Percentiles rank a stretch among this genome's conserved stretches.
These are phyloP conservation scores for Anodontia alba DNA, from an alignment of 2,888 invertebrate species.

Conservation along the genomic window DNA sequence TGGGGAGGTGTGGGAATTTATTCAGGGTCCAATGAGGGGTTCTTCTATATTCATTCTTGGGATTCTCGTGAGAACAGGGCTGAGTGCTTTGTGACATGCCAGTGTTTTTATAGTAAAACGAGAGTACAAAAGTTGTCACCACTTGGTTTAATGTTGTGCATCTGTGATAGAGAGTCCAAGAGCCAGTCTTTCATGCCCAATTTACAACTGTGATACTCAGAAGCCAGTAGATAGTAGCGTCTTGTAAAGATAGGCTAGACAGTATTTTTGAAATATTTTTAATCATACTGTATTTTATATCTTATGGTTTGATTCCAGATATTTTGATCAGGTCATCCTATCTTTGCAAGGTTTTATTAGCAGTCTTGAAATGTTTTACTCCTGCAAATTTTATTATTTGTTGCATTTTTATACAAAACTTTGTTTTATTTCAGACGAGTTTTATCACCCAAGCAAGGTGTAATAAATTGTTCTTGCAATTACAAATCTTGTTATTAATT, in stretches of 20 bases:
- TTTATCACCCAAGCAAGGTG: conserved; percentile 4
- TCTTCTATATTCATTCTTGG: background rate
- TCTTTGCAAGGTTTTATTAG: conserved; percentile 8
- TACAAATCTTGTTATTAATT: too few relatives aligned
- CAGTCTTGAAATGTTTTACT: conserved; percentile 10
- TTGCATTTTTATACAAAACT: conserved; percentile 7
- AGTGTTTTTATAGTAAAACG: too few relatives aligned
- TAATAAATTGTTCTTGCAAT: background rate
- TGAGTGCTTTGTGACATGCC: too few relatives aligned
- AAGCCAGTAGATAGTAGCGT: background rate
- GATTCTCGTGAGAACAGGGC: background rate
- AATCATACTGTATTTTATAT: background rate
- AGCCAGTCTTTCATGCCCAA: conserved; percentile 52
- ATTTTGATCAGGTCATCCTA: conserved; percentile 3
- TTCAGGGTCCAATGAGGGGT: background rate
- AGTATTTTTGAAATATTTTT: conserved; percentile 9
- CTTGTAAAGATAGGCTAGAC: conserved; percentile 10
- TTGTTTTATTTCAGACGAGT: background rate
- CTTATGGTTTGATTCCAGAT: background rate
- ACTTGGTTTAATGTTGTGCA: background rate
- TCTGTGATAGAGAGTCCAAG: background rate
- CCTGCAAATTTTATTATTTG: conserved; percentile 17
- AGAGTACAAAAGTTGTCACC: too few relatives aligned
- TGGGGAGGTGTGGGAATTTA: background rate
- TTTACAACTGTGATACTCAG: conserved; percentile 60